phyloP scores from a whole-genome alignment of 2,797 vertebrate species.

The Iguana delicatissima region DNA sequence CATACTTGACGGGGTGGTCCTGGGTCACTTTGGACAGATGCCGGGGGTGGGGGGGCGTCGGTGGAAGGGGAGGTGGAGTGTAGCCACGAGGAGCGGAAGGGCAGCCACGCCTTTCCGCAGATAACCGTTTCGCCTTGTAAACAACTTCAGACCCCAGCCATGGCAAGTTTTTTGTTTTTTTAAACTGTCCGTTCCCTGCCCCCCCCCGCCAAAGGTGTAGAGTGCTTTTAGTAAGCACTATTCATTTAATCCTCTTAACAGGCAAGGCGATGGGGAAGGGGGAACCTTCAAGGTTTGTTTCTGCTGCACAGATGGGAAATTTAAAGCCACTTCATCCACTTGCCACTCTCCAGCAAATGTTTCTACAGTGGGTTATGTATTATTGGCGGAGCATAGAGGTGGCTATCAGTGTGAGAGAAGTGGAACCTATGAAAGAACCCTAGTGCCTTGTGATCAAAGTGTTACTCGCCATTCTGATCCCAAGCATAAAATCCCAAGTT shows the following conservation, averaged over 20 bases:
- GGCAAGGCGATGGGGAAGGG: background rate
- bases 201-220: background rate
- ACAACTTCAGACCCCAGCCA: background rate
- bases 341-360: background rate
- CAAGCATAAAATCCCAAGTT: background rate
- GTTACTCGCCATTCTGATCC: background rate
- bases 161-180: too few relatives aligned
- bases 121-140: background rate
- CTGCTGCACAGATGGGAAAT: background rate
- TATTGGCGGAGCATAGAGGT: background rate
- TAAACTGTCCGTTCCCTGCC: too few relatives aligned
- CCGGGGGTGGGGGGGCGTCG: background rate
- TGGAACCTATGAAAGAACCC: background rate
- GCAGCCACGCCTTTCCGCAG: background rate
- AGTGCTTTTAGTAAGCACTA: background rate
- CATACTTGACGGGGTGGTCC: background rate
- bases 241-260: conserved; percentile 24
- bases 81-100: background rate
- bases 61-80: background rate
- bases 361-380: too few relatives aligned
- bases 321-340: background rate
- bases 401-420: background rate
- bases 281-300: conserved; percentile 13
- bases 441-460: background rate
- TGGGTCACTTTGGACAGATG: background rate